Percentiles rank a stretch among this genome's conserved stretches.
These are phyloP conservation scores for Athene cunicularia DNA, from an alignment of 2,113 vertebrate species.

Conservation along the genomic window DNA sequence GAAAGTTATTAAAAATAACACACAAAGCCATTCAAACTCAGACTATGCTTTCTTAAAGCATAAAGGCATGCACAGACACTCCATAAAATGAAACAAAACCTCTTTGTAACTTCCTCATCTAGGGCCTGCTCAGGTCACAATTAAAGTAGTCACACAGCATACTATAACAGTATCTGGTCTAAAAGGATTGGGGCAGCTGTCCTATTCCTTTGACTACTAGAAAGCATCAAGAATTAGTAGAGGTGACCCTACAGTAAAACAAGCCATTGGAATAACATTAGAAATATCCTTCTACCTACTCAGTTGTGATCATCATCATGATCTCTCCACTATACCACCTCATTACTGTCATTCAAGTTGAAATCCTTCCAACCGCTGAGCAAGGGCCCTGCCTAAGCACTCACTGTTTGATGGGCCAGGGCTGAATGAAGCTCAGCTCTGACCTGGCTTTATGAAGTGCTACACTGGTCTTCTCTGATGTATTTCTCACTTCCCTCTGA, in stretches of 20 bases:
- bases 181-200: not conserved
- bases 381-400: not conserved
- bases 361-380: not conserved
- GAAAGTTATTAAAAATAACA: not conserved
- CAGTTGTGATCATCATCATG: not conserved
- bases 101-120: not conserved
- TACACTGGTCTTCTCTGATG: not conserved
- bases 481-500: not conserved
- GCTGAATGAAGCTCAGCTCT: not conserved
- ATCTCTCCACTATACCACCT: not conserved
- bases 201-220: not conserved
- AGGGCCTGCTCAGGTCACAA: not conserved
- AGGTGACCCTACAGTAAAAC: not conserved
- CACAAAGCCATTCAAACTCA: not conserved
- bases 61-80: not conserved
- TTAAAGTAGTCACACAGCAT: accelerated
- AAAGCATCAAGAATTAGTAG: not conserved
- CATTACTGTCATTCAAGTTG: not conserved
- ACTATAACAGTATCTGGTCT: not conserved
- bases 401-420: not conserved
- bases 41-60: not conserved
- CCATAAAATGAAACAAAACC: not conserved
- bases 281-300: not conserved
- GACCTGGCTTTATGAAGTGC: not conserved
- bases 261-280: not conserved